phyloP scores from a whole-genome alignment of 2,888 invertebrate species.

The Brachyptera risi region DNA sequence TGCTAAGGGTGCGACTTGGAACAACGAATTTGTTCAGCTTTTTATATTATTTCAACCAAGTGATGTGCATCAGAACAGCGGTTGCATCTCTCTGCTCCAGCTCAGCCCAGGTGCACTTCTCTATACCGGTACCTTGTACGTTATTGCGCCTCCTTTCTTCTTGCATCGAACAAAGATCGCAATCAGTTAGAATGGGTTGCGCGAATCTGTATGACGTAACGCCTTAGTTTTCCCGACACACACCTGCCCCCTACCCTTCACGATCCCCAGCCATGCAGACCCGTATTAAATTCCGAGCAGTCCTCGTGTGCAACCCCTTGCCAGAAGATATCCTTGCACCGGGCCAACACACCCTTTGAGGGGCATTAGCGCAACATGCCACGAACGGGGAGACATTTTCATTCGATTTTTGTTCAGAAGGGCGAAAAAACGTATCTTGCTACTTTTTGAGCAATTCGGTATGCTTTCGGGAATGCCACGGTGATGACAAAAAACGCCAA shows the following conservation, averaged over 20 bases:
- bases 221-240: not conserved
- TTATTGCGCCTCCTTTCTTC: not conserved
- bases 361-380: not conserved
- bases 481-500: too few relatives aligned
- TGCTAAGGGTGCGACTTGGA: conserved; percentile 14
- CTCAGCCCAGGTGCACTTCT: not conserved
- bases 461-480: not conserved
- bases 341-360: not conserved
- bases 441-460: not conserved
- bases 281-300: conserved; percentile 19
- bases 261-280: not conserved
- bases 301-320: conserved; percentile 11
- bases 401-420: not conserved
- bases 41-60: conserved; percentile 22
- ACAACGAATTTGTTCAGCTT: conserved; percentile 16
- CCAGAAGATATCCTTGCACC: conserved; percentile 2
- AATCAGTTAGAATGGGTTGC: conserved; percentile 21
- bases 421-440: not conserved
- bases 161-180: conserved; percentile 17
- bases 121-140: not conserved
- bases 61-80: not conserved
- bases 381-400: not conserved
- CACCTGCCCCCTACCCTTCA: not conserved
- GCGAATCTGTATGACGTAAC: conserved; percentile 8
- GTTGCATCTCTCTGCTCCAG: conserved; percentile 2